phyloP scores from a whole-genome alignment of 1,140 invertebrate genomes.

The Bemisia tabaci region DNA sequence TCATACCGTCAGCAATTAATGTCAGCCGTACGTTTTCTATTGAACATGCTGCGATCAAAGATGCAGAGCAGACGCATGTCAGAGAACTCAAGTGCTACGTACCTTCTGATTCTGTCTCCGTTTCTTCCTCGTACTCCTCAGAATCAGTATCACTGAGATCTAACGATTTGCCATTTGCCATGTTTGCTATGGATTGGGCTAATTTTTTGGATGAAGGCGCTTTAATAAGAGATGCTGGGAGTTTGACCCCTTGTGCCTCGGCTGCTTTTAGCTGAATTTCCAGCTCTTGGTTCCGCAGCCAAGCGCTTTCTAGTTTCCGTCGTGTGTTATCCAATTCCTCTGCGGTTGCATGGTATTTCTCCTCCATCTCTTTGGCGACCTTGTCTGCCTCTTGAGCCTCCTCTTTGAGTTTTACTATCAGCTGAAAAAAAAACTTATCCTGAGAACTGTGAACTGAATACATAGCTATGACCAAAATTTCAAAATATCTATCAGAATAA shows the following conservation, averaged over 20 bases:
- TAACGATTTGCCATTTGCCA: slow-evolving; percentile 16
- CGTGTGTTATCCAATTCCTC: slow-evolving; percentile 61
- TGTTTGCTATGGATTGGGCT: slow-evolving; percentile 12
- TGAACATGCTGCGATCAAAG: too few species aligned
- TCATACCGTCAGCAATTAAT: too few species aligned
- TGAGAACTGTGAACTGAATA: too few species aligned
- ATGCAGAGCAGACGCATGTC: too few species aligned
- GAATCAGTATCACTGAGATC: slow-evolving; percentile 16
- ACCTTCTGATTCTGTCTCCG: slow-evolving; percentile 21
- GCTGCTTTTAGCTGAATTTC: slow-evolving; percentile 44
- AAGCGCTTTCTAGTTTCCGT: slow-evolving; percentile 62
- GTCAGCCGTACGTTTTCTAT: too few species aligned
- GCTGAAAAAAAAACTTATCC: slow-evolving; percentile 18
- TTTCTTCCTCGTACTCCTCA: slow-evolving; percentile 12
- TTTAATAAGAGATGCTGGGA: background rate
- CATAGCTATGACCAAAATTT: too few species aligned
- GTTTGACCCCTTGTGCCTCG: slow-evolving; percentile 20
- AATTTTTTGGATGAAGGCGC: slow-evolving; percentile 24
- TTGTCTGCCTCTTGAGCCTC: slow-evolving; percentile 61
- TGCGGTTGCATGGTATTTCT: slow-evolving; percentile 54
- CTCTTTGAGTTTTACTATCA: slow-evolving; percentile 42
- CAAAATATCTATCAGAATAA: too few species aligned
- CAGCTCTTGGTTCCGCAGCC: slow-evolving; percentile 53
- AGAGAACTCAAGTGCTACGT: too few species aligned
- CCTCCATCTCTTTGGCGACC: slow-evolving; percentile 61